Percentiles rank a stretch among this genome's conserved stretches.
Evolutionary conservation across 2,797 vertebrate genomes (phyloP).

Genomic region (Xiphorhynchus erythropygius): DNA sequence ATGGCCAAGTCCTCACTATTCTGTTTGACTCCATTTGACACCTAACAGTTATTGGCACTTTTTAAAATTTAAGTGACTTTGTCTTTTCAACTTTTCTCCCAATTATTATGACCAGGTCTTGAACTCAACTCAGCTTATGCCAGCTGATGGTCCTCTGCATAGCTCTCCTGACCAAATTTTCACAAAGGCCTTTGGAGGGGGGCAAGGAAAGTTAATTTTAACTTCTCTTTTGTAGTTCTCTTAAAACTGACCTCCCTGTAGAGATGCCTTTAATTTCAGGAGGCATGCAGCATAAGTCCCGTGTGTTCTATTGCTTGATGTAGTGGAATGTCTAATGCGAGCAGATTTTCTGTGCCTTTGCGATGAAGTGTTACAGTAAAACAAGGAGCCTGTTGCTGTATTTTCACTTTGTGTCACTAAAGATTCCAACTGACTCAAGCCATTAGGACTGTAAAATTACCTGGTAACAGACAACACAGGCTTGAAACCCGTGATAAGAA

Average conservation of each 20-base stretch:
- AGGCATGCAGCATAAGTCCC: background rate
- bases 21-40: background rate
- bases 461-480: background rate
- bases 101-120: slow-evolving; percentile 49
- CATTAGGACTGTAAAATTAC: background rate
- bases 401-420: background rate
- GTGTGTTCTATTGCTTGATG: background rate
- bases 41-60: background rate
- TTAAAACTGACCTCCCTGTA: background rate
- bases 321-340: background rate
- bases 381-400: background rate
- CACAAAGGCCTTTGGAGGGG: background rate
- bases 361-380: background rate
- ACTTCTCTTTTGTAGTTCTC: background rate
- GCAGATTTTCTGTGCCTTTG: background rate
- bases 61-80: slow-evolving; percentile 45
- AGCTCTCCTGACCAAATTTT: background rate
- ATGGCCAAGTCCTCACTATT: background rate
- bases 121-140: background rate
- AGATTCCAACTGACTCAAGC: background rate
- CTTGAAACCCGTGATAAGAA: background rate
- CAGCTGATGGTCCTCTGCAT: background rate
- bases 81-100: slow-evolving; percentile 49
- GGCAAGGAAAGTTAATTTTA: background rate
- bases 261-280: background rate